phyloP scores from a whole-genome alignment of 2,113 vertebrate genomes.

The Macquaria ambigua region DNA sequence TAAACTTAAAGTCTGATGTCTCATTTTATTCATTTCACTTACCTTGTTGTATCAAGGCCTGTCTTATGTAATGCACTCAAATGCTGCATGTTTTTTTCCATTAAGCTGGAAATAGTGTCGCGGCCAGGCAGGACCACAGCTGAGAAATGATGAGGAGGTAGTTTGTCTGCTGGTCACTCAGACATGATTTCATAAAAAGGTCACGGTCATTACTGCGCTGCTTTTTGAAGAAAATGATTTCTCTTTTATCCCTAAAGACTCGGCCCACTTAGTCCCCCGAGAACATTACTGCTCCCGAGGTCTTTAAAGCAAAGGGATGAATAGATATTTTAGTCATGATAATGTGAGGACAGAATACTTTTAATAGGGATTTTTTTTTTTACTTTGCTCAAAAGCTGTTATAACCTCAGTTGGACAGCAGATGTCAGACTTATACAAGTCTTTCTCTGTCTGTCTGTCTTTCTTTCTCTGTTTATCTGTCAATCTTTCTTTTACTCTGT shows the following conservation, averaged over 20 bases:
- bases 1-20: not conserved
- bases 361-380: no score
- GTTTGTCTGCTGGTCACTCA: not conserved
- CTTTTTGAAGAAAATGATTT: not conserved
- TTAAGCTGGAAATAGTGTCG: not conserved
- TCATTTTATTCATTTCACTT: not conserved
- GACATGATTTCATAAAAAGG: constrained; percentile 1
- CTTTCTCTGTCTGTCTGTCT: not conserved
- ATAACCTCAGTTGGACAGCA: constrained; percentile 44
- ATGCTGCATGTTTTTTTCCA: not conserved
- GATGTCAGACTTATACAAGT: constrained; percentile 53
- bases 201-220: not conserved
- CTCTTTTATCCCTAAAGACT: not conserved
- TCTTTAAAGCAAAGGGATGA: not conserved
- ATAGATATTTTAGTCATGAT: not conserved
- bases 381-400: not conserved
- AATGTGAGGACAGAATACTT: not conserved
- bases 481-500: no score
- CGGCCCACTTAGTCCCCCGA: not conserved
- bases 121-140: not conserved
- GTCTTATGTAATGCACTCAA: not conserved
- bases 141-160: not conserved
- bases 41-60: not conserved
- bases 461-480: no score
- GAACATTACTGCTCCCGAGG: not conserved